Base-by-base conservation (phyloP, 2,797 vertebrate species). In the Saguinus oedipus region DNA sequence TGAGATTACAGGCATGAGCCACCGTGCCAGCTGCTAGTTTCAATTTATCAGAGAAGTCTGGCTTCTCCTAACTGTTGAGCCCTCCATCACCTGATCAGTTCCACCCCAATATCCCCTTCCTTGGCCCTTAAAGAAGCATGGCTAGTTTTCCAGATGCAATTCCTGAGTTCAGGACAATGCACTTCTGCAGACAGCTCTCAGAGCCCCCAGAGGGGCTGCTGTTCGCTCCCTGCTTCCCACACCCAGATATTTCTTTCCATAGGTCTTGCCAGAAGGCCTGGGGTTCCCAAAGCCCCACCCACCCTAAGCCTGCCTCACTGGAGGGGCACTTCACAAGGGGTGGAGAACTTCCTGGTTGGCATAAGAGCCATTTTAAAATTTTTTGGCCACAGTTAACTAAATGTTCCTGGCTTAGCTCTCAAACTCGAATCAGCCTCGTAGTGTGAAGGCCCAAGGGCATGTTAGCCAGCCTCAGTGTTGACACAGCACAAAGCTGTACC, bases 281-380 rank as follows among this genome's bases (percentile, higher is more conserved):
- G 26, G 84, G 19, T 48, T 46, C 0, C 57, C 8, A 2, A 33
- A 94, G 59, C 36, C 76, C 61, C 0, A 0, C 80, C 76, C 17
- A 42, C 64, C 7, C 24, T 17, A 5, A 68, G 55, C 55, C 53
- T 57, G 30, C 83, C 53, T 92, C 33, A 3, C 46, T 24, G 4
- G 20, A 89, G 53, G 81, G 93, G 53, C 42, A 39, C 91, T 96
- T 87, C 80, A 88, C 68, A 70, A 70, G n/a, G 36, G 46, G 13
- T 78, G 33, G 4, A 74, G 53, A 84, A 24, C 74, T 94, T 97
- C 90, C 93, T 85, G 95, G 36, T 92, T 95, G 89, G 87, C 88
- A n/a, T 9, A 57, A 79, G 61, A 30, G 59, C 55, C 26, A 4
- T n/a, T 78, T 74, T 61, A n/a, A n/a, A 33, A 39, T 22, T 20